Evolutionary conservation across 2,113 vertebrate genomes (phyloP), one percentile per base, ranked within the genome.

Genomic region (Laticauda laticaudata): DNA sequence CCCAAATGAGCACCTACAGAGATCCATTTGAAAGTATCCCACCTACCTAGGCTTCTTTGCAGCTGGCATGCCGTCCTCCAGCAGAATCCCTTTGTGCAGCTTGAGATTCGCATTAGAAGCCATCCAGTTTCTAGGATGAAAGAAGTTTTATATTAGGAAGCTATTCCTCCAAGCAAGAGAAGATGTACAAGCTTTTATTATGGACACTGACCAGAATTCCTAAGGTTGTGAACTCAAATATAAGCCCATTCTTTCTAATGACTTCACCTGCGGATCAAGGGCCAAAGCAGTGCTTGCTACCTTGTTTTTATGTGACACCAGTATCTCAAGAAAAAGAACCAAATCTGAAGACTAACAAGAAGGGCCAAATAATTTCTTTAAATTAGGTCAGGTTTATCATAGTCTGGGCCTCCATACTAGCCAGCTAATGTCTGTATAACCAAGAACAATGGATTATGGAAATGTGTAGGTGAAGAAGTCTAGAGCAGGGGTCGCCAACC

Each of bases 41-140:
- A 18, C 87, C 97, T 97, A 99, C 99, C 98, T 99, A 97, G 98
- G 98, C 95, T 99, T 99, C 97, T 99, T 99, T 59, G 98, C 97
- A 94, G 98, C 98, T 18, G 98, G 98, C 94, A 98, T 97, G 93
- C 97, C 98, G 98, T 98, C 98, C 96, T 97, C 98, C 96, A 97
- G 94, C 91, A 97, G 96, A 34, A 96, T 94, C 92, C 98, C 98
- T 97, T 98, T 98, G 96, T 97, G 98, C 96, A 97, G 98, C 98
- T 98, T 98, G 96, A 98, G 97, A 64, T 96, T 97, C 96, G 97
- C 97, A 94, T 97, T 96, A 95, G 99, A 98, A 98, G 98, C 99
- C 99, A 99, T 99, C 98, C 98, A 98, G 98, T 98, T 98, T 96
- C 98, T 99, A 54, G 0, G 39, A 57, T 96, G 97, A 0, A 96